Evolutionary conservation across 2,113 vertebrate species (phyloP).

Genomic region (Phylloscopus trochiloides): DNA sequence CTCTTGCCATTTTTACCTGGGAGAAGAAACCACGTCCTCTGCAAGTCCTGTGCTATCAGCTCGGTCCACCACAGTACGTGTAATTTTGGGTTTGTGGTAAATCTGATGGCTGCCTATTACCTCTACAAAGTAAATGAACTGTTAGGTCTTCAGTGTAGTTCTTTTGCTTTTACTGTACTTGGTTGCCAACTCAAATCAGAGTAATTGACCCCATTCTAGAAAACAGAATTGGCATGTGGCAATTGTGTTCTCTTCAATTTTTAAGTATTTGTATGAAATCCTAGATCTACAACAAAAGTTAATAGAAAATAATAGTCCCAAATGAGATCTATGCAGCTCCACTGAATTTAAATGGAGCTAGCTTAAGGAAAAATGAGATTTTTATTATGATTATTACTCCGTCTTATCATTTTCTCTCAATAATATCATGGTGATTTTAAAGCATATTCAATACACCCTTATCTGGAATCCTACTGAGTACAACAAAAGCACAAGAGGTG

Average conservation of each 20-base stretch:
- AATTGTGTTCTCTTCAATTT: constrained; percentile 1
- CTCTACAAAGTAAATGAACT: background rate
- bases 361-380: background rate
- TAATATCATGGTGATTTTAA: constrained; percentile 8
- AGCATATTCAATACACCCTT: background rate
- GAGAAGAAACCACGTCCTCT: background rate
- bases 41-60: background rate
- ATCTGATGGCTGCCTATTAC: background rate
- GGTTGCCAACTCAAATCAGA: background rate
- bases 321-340: background rate
- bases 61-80: accelerated
- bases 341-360: constrained; percentile 1
- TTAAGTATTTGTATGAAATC: constrained; percentile 1
- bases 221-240: background rate
- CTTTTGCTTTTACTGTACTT: background rate
- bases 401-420: background rate
- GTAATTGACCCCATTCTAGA: background rate
- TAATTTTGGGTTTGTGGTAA: background rate
- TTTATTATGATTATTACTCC: background rate
- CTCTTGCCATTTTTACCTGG: background rate
- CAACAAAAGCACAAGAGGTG: background rate
- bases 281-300: background rate
- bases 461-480: background rate
- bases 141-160: background rate
- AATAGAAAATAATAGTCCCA: background rate